Evolutionary conservation across 2,888 invertebrate genomes (phyloP).

Genomic region (Eudasyphora cyanicolor): DNA sequence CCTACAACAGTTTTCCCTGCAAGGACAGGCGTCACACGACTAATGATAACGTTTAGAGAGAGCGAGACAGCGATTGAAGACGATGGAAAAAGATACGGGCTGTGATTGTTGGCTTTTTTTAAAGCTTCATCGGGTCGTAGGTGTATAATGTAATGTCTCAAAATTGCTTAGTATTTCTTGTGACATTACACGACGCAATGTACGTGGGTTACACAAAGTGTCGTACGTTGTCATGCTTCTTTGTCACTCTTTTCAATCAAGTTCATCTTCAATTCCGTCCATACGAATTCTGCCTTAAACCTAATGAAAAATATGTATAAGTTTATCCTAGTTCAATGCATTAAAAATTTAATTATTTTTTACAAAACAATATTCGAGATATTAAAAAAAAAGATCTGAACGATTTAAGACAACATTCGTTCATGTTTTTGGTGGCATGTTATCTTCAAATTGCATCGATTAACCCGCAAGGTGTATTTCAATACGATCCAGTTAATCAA

Average conservation of each 20-base stretch:
- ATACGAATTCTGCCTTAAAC: too few species aligned
- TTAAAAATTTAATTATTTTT: too few species aligned
- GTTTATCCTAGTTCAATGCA: too few species aligned
- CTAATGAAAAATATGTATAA: too few species aligned
- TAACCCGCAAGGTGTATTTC: too few species aligned
- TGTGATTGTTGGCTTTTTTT: neutral
- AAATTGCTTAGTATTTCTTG: conserved; percentile 15
- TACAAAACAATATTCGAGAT: too few species aligned
- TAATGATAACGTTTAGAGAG: neutral
- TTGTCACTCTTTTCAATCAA: neutral
- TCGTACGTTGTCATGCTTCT: neutral
- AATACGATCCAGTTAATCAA: too few species aligned
- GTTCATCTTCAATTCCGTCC: too few species aligned
- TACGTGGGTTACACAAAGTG: neutral
- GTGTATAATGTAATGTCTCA: neutral
- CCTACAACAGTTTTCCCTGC: conserved; percentile 12
- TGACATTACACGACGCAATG: conserved; percentile 4
- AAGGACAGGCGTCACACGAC: neutral
- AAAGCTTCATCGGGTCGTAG: neutral
- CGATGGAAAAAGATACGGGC: neutral
- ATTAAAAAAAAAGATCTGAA: too few species aligned
- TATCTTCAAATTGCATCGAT: too few species aligned
- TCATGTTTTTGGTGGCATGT: too few species aligned
- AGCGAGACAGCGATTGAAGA: neutral
- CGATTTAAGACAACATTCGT: too few species aligned